Base-by-base conservation (phyloP, 2,797 vertebrate genomes). In the Hyperoplus lanceolatus region DNA sequence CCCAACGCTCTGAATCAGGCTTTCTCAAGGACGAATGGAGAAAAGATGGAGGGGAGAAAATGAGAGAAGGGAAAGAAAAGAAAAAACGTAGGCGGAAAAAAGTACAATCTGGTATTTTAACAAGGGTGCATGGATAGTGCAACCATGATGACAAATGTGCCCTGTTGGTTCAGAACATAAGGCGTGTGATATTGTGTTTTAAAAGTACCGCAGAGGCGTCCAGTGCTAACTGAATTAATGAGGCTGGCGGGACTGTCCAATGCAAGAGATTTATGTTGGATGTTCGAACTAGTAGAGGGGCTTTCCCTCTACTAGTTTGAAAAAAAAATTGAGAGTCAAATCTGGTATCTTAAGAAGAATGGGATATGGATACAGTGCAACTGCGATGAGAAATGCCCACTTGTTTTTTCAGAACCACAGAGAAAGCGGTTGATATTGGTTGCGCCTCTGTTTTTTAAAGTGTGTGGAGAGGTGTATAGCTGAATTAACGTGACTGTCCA, bases 21-120 rank as follows among this genome's bases (percentile, higher is more conserved):
- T 82, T 90, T 93, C 86, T 94, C 88, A 89, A 93, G 91, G 93
- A 91, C 16, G 11, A 45, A 76, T 55, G 69, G 61, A 67, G 48
- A 45, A 43, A 50, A 56, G 59, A 65, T 64, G 53, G 49, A 73
- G 39, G 45, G 21, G 56, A 68, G 49, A 9, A 45, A 65, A 13
- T n/a, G 42, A 50, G n/a, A 50, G 38, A 65, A 29, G 60, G 10
- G 42, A n/a, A 54, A n/a, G 13, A 42, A n/a, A 14, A 49, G 53
- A 58, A 51, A 16, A n/a, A 10, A 21, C 61, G 46, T 10, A 54
- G 43, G 63, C 65, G 16, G 64, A 78, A 41, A 77, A 39, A 62
- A 66, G 77, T 75, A 57, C 66, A 72, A 53, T 56, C 55, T 68
- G 63, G 74, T 75, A 41, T 82, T 75, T 85, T 69, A 74, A 50